phyloP scores from a whole-genome alignment of 2,113 vertebrate genomes.

The Erythrocercus mccallii region DNA sequence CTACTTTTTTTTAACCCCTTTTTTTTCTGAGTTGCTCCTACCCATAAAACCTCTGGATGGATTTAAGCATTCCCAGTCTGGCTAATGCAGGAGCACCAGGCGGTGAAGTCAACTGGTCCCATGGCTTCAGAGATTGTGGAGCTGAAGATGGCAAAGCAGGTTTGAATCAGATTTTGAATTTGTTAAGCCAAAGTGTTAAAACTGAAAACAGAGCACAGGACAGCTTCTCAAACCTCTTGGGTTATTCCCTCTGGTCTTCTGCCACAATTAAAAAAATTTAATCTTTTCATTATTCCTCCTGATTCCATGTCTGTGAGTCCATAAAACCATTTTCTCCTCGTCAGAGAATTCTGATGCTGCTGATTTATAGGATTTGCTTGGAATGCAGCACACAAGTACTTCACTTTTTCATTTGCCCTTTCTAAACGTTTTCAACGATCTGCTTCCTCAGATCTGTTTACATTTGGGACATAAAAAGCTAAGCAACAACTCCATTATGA shows the following conservation, averaged over 20 bases:
- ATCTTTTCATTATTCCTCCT: neutral
- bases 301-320: neutral
- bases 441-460: conserved; percentile 24
- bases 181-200: neutral
- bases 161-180: neutral
- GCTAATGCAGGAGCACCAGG: neutral
- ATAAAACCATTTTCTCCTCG: neutral
- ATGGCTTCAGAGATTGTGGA: rapidly evolving
- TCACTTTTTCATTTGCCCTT: neutral
- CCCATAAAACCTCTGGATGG: rapidly evolving
- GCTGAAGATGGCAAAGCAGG: neutral
- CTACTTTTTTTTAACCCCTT: neutral
- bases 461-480: conserved; percentile 1
- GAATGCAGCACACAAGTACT: neutral
- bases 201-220: neutral
- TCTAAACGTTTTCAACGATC: neutral
- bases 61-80: neutral
- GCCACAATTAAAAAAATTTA: neutral
- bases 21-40: neutral
- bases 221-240: neutral
- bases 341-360: rapidly evolving
- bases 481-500: conserved; percentile 8
- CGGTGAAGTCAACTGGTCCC: neutral
- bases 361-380: neutral
- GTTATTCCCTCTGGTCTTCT: neutral